Percentiles rank a stretch among this genome's conserved stretches.
Conservation (phyloP, 2,888 invertebrate species). For the Diadegma fenestrale region DNA sequence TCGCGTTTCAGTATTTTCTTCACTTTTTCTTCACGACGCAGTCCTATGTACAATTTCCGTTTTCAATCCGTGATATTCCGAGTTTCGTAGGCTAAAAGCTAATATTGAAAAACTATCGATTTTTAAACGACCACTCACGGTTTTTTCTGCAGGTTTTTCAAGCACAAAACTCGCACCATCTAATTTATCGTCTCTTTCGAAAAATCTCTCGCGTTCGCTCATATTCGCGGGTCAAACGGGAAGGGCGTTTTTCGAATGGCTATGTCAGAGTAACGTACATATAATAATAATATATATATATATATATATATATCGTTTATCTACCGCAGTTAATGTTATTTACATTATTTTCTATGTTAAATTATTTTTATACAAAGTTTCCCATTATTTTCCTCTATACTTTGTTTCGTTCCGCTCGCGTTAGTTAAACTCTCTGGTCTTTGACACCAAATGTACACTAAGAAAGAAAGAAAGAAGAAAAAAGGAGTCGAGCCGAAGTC, state of each 20-base stretch:
- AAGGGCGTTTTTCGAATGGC: constrained; percentile 65
- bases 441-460: constrained; percentile 48
- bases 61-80: constrained; percentile 56
- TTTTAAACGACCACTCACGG: constrained; percentile 50
- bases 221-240: constrained; percentile 30
- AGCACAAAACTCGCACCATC: background rate
- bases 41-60: constrained; percentile 63
- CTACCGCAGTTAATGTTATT: constrained; percentile 77
- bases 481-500: constrained; percentile 48
- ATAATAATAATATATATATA: constrained; percentile 50
- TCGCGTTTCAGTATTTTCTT: constrained; percentile 1
- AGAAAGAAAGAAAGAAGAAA: constrained; percentile 41
- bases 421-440: constrained; percentile 7
- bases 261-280: constrained; percentile 65
- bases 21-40: constrained; percentile 36
- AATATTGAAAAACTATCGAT: constrained; percentile 68
- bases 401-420: constrained; percentile 39
- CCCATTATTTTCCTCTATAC: constrained; percentile 47
- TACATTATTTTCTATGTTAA: constrained; percentile 77
- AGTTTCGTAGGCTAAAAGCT: constrained; percentile 63
- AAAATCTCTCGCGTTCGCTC: constrained; percentile 29
- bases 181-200: constrained; percentile 32
- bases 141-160: constrained; percentile 10
- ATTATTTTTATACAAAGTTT: constrained; percentile 78
- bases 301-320: constrained; percentile 67